Base-by-base conservation (phyloP, 2,113 vertebrate species). In the Rhea pennata region DNA sequence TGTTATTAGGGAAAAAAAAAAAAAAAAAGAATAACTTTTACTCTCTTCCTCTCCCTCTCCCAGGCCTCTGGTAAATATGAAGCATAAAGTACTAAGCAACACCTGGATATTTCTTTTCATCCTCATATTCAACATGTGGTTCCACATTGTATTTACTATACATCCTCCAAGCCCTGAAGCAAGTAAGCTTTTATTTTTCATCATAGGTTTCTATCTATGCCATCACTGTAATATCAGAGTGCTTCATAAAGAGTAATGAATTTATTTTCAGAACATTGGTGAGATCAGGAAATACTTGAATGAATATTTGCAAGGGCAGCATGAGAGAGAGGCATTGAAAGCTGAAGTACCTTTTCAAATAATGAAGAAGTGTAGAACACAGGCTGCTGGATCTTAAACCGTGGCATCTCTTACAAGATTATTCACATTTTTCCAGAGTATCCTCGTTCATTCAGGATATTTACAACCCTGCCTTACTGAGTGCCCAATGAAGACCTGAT, bases 51-150 rank as follows among this genome's bases (percentile, higher is more conserved):
- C 53, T 59, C 20, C 6, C 9, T 84, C 17, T 40, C 29, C 40
- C 40, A 67, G 88, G 78, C 58, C 89, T 76, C 85, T 83, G 22
- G 23, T 78, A 91, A 89, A 88, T 91, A 87, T 10, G 24, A 23
- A 27, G 62, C 58, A 92, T 53, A 89, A 91, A 84, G 50, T 66
- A 33, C 40, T 93, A 80, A 91, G 66, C 29, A 93, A 79, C 88
- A 93, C 81, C 77, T 93, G 91, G 66, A 85, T 85, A 76, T 94
- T 94, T 93, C 82, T 92, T 95, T 94, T 92, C 44, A 93, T 94
- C 88, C 69, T 93, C 61, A 24, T 54, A 74, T 89, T 94, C 92
- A 97, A 87, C 88, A 84, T 84, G 58, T 89, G 80, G 62, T 62
- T 91, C 59, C 33, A 93, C 29, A 29, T 26, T 82, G 78, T 95